Evolutionary conservation across 2,797 vertebrate genomes (phyloP).

Genomic region (Caiman crocodilus): DNA sequence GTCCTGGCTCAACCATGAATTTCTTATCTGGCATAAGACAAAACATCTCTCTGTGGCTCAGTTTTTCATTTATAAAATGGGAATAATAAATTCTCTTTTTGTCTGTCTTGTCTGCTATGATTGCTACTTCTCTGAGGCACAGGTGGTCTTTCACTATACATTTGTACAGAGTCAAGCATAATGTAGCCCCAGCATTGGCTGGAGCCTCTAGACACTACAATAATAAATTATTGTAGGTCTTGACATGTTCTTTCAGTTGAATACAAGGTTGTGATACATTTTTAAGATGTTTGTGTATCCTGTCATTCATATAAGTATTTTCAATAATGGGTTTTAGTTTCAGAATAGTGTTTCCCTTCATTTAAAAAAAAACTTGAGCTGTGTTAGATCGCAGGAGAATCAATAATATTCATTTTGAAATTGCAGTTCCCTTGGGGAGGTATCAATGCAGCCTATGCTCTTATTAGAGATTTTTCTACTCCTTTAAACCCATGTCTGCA

Average conservation of each 20-base stretch:
- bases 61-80: not conserved
- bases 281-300: not conserved
- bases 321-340: not conserved
- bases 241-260: not conserved
- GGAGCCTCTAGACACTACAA: not conserved
- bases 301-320: not conserved
- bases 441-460: not conserved
- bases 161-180: not conserved
- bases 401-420: not conserved
- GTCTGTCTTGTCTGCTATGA: not conserved
- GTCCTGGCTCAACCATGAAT: not conserved
- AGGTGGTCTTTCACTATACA: not conserved
- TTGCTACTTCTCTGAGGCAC: not conserved
- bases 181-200: not conserved
- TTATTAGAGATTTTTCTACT: not conserved
- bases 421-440: not conserved
- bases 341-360: not conserved
- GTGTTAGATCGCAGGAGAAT: not conserved
- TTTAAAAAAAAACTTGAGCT: not conserved
- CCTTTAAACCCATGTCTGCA: slow-evolving; percentile 1
- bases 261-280: not conserved
- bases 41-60: not conserved
- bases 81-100: not conserved
- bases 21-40: not conserved
- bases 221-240: not conserved